phyloP scores from a whole-genome alignment of 2,888 invertebrate genomes.

The Polia nebulosa region DNA sequence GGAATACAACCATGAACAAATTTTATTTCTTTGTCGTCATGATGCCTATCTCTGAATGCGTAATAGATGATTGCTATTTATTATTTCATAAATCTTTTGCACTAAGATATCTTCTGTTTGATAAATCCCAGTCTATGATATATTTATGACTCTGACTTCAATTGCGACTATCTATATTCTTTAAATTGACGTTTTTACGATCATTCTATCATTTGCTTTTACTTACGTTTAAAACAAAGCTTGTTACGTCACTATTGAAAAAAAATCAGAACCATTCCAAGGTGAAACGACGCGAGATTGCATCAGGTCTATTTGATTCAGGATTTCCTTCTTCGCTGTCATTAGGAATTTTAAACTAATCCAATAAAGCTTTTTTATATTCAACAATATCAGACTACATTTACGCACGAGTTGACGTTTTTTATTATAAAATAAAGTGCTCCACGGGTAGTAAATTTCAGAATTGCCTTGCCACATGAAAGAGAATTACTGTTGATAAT shows the following conservation, averaged over 20 bases:
- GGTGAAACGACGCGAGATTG: slow-evolving; percentile 27
- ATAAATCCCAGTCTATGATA: slow-evolving; percentile 25
- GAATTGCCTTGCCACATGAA: slow-evolving; percentile 29
- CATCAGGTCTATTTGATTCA: slow-evolving; percentile 37
- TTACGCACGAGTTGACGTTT: slow-evolving; percentile 10
- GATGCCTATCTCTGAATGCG: background rate
- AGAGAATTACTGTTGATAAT: slow-evolving; percentile 19
- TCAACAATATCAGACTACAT: slow-evolving; percentile 7
- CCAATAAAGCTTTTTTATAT: slow-evolving; percentile 9
- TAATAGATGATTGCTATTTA: background rate
- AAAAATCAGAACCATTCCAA: slow-evolving; percentile 26
- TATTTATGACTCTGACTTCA: slow-evolving; percentile 41
- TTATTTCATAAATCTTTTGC: slow-evolving; percentile 13
- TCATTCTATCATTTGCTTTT: slow-evolving; percentile 22
- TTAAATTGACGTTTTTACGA: slow-evolving; percentile 28
- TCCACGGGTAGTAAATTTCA: slow-evolving; percentile 23
- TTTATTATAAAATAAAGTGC: slow-evolving; percentile 32
- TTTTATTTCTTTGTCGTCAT: background rate
- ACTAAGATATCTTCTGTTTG: slow-evolving; percentile 14
- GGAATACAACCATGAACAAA: background rate
- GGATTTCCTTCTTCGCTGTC: slow-evolving; percentile 38
- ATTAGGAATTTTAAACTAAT: slow-evolving; percentile 19
- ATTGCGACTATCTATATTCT: slow-evolving; percentile 34
- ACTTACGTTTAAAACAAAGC: slow-evolving; percentile 19
- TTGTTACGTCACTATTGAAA: slow-evolving; percentile 4